phyloP scores from a whole-genome alignment of 2,113 vertebrate species.

The Elgaria multicarinata region DNA sequence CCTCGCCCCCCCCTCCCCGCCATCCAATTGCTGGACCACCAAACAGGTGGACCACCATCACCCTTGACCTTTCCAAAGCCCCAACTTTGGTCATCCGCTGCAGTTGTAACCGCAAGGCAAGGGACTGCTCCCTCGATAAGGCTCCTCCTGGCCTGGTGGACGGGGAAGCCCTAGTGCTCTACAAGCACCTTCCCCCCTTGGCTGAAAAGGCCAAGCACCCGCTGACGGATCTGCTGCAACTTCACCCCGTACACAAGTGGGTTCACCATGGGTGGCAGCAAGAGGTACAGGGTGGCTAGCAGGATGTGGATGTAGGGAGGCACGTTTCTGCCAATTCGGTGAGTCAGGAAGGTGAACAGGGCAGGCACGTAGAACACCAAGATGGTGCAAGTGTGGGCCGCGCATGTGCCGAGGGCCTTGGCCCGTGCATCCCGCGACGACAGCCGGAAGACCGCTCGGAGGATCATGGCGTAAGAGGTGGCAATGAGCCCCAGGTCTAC shows the following conservation, averaged over 20 bases:
- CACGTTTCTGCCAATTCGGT: not conserved
- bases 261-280: slow-evolving; percentile 59
- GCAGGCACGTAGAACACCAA: slow-evolving; percentile 53
- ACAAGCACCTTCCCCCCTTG: not conserved
- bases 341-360: slow-evolving; percentile 32
- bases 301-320: not conserved
- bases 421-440: not conserved
- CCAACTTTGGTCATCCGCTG: too few species aligned
- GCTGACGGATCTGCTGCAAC: slow-evolving; percentile 52
- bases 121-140: too few species aligned
- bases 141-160: too few species aligned
- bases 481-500: slow-evolving; percentile 48
- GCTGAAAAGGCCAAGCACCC: not conserved
- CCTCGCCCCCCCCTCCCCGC: too few species aligned
- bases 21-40: too few species aligned
- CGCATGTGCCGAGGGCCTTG: slow-evolving; percentile 64
- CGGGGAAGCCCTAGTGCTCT: not conserved
- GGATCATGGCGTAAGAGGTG: slow-evolving; percentile 60
- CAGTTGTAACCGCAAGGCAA: too few species aligned
- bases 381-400: slow-evolving; percentile 59
- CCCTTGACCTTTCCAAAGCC: too few species aligned
- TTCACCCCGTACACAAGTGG: slow-evolving; percentile 63
- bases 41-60: too few species aligned
- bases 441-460: slow-evolving; percentile 18
- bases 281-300: slow-evolving; percentile 59